Evolutionary conservation across 2,113 vertebrate genomes (phyloP).

Genomic region (Oriolus oriolus): DNA sequence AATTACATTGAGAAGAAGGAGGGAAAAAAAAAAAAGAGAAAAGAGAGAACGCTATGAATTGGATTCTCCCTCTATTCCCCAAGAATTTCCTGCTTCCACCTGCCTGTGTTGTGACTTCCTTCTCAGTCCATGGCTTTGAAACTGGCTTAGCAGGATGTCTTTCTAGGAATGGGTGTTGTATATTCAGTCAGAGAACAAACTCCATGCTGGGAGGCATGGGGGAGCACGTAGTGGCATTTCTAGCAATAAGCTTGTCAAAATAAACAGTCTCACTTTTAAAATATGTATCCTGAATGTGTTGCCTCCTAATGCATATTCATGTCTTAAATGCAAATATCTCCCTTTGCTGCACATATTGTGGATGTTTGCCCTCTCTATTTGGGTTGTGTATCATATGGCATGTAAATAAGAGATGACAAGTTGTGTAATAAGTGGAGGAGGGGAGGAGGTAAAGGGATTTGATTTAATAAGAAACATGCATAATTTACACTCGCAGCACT

Average conservation of each 20-base stretch:
- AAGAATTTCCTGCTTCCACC: neutral
- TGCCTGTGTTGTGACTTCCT: neutral
- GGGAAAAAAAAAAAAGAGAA: neutral
- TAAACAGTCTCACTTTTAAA: slow-evolving; percentile 2
- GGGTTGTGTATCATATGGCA: slow-evolving; percentile 30
- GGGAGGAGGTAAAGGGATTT: neutral
- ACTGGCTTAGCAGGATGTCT: neutral
- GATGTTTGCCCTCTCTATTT: slow-evolving; percentile 55
- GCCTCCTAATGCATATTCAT: slow-evolving; percentile 32
- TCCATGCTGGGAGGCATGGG: neutral
- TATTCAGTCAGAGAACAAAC: neutral
- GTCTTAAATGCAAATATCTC: slow-evolving; percentile 4
- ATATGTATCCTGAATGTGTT: slow-evolving; percentile 26
- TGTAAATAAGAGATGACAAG: slow-evolving; percentile 59
- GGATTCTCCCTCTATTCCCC: neutral
- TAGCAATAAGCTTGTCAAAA: neutral
- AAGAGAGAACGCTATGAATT: neutral
- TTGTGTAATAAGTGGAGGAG: slow-evolving; percentile 26
- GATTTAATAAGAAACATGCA: slow-evolving; percentile 51
- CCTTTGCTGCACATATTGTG: neutral
- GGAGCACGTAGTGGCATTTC: neutral
- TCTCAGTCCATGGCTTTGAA: neutral
- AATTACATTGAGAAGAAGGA: neutral
- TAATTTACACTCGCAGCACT: slow-evolving; percentile 50
- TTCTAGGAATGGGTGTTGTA: neutral